These are phyloP conservation scores for Zaprionus lachaisei DNA, from an alignment of 1,140 invertebrate species.

Conservation along the genomic window DNA sequence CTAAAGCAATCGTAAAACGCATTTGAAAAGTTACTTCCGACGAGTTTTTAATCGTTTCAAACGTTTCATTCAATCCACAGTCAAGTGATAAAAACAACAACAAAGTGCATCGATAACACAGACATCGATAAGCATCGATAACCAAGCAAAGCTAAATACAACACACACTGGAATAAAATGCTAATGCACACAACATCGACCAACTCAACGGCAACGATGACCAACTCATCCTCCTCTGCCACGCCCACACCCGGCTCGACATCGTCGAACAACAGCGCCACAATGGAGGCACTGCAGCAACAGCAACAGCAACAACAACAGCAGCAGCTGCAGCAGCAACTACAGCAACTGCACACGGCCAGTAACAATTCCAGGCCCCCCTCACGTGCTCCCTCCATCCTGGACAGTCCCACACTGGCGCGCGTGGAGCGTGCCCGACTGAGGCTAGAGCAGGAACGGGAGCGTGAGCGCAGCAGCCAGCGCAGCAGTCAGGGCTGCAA, in stretches of 20 bases:
- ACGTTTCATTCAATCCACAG: constrained; percentile 21
- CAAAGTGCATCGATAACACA: constrained; percentile 23
- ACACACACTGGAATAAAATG: constrained; percentile 39
- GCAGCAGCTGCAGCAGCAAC: constrained; percentile 60
- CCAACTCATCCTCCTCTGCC: constrained; percentile 75
- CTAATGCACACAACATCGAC: constrained; percentile 72
- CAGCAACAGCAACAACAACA: constrained; percentile 70
- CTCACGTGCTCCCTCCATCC: constrained; percentile 84
- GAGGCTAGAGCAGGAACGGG: constrained; percentile 84
- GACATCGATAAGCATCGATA: constrained; percentile 13
- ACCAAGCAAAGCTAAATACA: constrained; percentile 18
- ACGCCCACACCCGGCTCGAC: constrained; percentile 80
- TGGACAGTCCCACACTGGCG: constrained; percentile 86
- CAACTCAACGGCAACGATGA: constrained; percentile 72
- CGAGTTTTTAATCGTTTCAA: constrained; percentile 11
- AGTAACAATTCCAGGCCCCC: constrained; percentile 74
- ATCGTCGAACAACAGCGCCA: constrained; percentile 78
- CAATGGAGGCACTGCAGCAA: constrained; percentile 67
- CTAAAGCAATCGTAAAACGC: no score
- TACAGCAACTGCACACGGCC: constrained; percentile 48
- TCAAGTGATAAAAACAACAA: constrained; percentile 21
- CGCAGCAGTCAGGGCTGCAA: constrained; percentile 54
- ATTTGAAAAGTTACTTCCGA: background rate
- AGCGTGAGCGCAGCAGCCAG: constrained; percentile 59
- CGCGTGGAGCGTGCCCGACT: constrained; percentile 86